Percentiles rank a stretch among this genome's conserved stretches.
Conservation (phyloP, 2,797 vertebrate genomes). For the Aselliscus stoliczkanus region DNA sequence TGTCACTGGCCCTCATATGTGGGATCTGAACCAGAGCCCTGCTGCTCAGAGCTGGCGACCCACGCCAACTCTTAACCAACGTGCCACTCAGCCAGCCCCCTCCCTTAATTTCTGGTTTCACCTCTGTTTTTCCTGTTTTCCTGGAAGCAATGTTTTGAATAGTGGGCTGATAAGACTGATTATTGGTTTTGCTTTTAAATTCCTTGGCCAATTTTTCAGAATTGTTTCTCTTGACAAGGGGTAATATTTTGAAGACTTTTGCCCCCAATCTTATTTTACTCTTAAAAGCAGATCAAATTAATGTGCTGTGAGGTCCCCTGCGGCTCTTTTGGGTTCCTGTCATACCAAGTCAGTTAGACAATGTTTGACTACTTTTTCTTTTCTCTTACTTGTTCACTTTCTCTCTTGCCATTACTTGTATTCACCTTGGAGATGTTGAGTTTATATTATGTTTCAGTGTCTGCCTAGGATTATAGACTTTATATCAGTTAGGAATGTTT, state of each 20-base stretch:
- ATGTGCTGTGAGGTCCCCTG: background rate
- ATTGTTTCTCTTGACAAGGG: background rate
- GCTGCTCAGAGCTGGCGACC: too few relatives aligned
- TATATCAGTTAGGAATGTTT: background rate
- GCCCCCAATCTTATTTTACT: background rate
- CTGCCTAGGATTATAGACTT: background rate
- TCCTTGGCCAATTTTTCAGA: background rate
- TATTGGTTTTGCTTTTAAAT: background rate
- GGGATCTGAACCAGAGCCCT: too few relatives aligned
- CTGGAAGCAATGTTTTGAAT: background rate
- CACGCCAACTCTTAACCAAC: too few relatives aligned
- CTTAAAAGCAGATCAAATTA: background rate
- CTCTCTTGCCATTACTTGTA: background rate
- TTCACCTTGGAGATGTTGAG: background rate
- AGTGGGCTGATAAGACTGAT: background rate
- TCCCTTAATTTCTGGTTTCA: background rate
- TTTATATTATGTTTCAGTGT: background rate
- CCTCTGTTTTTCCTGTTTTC: background rate
- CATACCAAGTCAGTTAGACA: background rate
- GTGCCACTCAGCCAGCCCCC: too few relatives aligned
- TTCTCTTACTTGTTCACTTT: background rate
- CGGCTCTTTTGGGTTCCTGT: background rate
- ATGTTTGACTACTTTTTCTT: background rate
- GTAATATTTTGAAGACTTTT: background rate
- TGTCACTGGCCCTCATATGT: too few relatives aligned